Percentiles rank a stretch among this genome's conserved stretches.
Evolutionary conservation across 2,888 invertebrate genomes (phyloP).

Genomic region (Bombylius major): DNA sequence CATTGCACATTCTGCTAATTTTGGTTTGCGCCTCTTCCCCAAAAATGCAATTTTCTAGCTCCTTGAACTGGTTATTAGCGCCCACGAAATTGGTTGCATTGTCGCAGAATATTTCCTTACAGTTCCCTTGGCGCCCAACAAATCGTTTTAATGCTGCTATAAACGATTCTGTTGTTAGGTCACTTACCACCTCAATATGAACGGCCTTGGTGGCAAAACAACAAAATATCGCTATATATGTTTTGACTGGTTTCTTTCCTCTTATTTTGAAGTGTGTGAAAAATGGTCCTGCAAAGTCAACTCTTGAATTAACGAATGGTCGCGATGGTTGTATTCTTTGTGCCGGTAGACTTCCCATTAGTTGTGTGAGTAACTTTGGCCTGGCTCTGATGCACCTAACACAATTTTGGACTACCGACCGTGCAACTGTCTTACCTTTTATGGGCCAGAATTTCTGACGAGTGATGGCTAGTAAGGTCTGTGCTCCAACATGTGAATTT

Average conservation of each 20-base stretch:
- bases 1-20: conserved; percentile 5
- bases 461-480: conserved; percentile 6
- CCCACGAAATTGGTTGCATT: conserved; percentile 14
- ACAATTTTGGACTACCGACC: conserved; percentile 11
- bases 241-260: conserved; percentile 7
- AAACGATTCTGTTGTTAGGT: conserved; percentile 12
- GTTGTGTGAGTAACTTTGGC: conserved; percentile 9
- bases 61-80: conserved; percentile 4
- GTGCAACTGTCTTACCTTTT: conserved; percentile 10
- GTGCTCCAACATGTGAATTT: background rate
- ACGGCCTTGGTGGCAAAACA: conserved; percentile 14
- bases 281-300: background rate
- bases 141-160: conserved; percentile 11
- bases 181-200: conserved; percentile 14
- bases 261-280: background rate
- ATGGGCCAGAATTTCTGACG: conserved; percentile 18
- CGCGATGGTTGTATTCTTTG: no score
- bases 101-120: conserved; percentile 10
- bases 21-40: background rate
- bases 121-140: conserved; percentile 7
- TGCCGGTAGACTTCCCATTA: conserved; percentile 13
- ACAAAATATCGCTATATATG: conserved; percentile 13
- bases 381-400: conserved; percentile 8
- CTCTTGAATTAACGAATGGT: background rate
- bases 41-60: conserved; percentile 4